Evolutionary conservation across 2,113 vertebrate species (phyloP).

Genomic region (Panurus biarmicus): DNA sequence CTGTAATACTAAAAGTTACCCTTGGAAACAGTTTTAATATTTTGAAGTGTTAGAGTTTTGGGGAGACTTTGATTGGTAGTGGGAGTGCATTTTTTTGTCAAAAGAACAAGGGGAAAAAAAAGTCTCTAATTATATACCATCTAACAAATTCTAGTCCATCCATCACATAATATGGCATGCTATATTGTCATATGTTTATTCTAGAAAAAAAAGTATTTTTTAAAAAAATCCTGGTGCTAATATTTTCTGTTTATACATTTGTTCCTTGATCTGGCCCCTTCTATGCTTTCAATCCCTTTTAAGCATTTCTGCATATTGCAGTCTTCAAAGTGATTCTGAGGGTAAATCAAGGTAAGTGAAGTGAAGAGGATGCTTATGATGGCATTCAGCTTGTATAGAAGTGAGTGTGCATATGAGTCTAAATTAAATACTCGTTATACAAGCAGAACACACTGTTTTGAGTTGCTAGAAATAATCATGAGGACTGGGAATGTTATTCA

Average conservation of each 20-base stretch:
- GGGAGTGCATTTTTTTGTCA: neutral
- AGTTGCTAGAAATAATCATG: conserved; percentile 16
- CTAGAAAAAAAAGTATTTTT: neutral
- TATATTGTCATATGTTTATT: neutral
- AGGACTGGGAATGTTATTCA: neutral
- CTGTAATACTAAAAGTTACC: neutral
- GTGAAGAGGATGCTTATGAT: neutral
- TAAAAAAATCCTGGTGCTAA: neutral
- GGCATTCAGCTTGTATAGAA: neutral
- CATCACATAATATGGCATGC: neutral
- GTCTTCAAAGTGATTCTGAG: neutral
- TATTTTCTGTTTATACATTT: neutral
- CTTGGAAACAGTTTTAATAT: neutral
- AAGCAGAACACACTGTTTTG: neutral
- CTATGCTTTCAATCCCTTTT: neutral
- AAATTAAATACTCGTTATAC: conserved; percentile 31
- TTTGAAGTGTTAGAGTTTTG: neutral
- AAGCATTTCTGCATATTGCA: neutral
- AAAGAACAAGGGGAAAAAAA: neutral
- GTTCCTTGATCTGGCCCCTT: neutral
- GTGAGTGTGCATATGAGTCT: neutral
- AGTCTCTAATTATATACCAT: neutral
- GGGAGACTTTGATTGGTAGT: neutral
- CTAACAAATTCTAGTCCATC: neutral
- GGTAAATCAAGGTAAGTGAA: conserved; percentile 14